Evolutionary conservation across 2,888 invertebrate species (phyloP), one percentile per base, ranked within the genome.

Genomic region (Cetonia aurata): DNA sequence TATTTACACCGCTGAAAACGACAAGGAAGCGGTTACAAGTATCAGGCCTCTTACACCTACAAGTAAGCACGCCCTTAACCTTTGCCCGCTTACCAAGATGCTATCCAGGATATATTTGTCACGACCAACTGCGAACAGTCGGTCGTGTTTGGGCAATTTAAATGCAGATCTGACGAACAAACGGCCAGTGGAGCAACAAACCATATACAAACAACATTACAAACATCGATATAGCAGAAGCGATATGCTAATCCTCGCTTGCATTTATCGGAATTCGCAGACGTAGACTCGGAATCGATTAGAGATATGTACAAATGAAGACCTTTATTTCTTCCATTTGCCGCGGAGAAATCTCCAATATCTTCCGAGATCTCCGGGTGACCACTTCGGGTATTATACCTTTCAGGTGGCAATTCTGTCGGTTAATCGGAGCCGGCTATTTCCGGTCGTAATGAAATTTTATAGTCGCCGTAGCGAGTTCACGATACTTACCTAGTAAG

Each of bases 21-120:
- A 52, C 4, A 25, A 52, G 17, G 10, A 17, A 59, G 60, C 12
- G 17, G n/a, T n/a, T 19, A 25, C 6, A 50, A 6, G 6, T 15
- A 9, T n/a, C 15, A 50, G 15, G 31, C 48, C 62, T 53, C 55
- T 71, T 70, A 69, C 73, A 69, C 73, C 73, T 73, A 71, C 73
- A 59, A 50, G 56, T 50, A 69, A 69, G 56, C 73, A 73, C 73
- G 73, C 71, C 73, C 69, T 67, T 73, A 71, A 73, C 73, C 73
- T 71, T 37, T 71, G 59, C 59, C 65, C 73, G 67, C 71, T 67
- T 69, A 37, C 46, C 53, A 46, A 79, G 80, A 80, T 79, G 76
- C 74, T 76, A 80, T 80, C 79, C 78, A 55, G 76, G 77, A 80
- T 80, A 77, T 79, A 80, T 80, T 80, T 80, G 80, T 80, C 80